Conservation (phyloP, 2,113 vertebrate genomes). For the Emydocephalus ijimae region DNA sequence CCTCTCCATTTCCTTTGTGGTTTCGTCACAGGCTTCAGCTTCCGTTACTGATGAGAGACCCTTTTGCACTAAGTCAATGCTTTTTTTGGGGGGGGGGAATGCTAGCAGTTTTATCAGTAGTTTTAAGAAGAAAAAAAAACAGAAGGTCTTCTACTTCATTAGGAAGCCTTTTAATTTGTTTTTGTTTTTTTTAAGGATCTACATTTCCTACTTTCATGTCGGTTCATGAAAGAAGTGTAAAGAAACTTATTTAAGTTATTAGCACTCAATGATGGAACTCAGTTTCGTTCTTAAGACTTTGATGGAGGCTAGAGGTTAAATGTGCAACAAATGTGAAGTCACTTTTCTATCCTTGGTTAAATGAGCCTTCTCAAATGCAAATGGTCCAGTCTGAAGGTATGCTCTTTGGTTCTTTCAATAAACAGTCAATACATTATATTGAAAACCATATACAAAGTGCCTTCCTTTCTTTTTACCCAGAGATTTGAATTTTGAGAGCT, state of each 20-base stretch:
- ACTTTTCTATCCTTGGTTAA: neutral
- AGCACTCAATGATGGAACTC: neutral
- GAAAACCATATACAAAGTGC: neutral
- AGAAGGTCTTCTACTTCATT: neutral
- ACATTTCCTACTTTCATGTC: fast-evolving
- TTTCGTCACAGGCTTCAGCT: conserved; percentile 26
- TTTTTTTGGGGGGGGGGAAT: neutral
- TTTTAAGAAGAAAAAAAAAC: neutral
- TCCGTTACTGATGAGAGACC: neutral
- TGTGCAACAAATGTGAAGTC: neutral
- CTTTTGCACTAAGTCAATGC: neutral
- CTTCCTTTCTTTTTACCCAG: neutral
- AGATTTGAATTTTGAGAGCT: neutral
- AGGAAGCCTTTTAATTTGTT: neutral
- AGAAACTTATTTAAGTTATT: neutral
- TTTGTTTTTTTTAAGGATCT: neutral
- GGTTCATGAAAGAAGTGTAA: neutral
- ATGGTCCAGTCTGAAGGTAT: neutral
- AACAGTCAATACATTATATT: neutral
- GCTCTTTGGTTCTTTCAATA: neutral
- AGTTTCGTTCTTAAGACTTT: neutral
- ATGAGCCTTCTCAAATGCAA: neutral
- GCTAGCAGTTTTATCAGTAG: neutral
- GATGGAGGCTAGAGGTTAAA: neutral
- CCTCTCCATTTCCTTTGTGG: conserved; percentile 63